Evolutionary conservation across 2,797 vertebrate genomes (phyloP).

Genomic region (Lacerta viridis): DNA sequence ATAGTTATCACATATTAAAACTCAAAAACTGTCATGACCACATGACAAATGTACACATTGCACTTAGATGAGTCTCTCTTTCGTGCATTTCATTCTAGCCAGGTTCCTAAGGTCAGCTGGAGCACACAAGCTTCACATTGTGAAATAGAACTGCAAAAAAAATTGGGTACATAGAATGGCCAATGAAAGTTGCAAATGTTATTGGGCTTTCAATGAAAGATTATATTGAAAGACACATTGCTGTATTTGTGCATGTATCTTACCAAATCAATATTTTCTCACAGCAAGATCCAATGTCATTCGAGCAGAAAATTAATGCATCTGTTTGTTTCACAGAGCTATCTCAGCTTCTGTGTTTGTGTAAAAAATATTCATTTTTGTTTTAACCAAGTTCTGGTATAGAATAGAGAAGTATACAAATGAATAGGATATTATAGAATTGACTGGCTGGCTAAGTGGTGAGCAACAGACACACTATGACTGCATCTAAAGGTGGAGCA

Average conservation of each 20-base stretch:
- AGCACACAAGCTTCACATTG: slow-evolving; percentile 26
- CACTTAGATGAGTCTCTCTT: neutral
- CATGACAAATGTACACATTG: slow-evolving; percentile 6
- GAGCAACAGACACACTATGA: neutral
- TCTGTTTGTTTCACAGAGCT: neutral
- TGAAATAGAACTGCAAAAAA: neutral
- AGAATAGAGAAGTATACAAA: neutral
- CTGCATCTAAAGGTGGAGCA: slow-evolving; percentile 14
- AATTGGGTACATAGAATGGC: too few species aligned
- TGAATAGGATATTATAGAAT: neutral
- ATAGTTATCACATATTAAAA: slow-evolving; percentile 24
- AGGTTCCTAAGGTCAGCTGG: neutral
- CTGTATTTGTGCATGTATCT: slow-evolving; percentile 1
- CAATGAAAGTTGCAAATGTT: neutral
- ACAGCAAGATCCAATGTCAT: neutral
- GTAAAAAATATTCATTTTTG: neutral
- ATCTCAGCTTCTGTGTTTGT: neutral
- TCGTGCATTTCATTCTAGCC: slow-evolving; percentile 26
- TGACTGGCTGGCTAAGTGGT: neutral
- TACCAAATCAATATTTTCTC: neutral
- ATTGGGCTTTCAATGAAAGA: neutral
- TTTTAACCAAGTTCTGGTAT: neutral
- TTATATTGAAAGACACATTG: neutral
- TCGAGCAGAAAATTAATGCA: neutral
- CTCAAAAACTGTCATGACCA: neutral